A percentile compares a stretch with the other conserved stretches of the same genome.
phyloP scores from a whole-genome alignment of 2,797 vertebrate species.

The Alectoris magna region DNA sequence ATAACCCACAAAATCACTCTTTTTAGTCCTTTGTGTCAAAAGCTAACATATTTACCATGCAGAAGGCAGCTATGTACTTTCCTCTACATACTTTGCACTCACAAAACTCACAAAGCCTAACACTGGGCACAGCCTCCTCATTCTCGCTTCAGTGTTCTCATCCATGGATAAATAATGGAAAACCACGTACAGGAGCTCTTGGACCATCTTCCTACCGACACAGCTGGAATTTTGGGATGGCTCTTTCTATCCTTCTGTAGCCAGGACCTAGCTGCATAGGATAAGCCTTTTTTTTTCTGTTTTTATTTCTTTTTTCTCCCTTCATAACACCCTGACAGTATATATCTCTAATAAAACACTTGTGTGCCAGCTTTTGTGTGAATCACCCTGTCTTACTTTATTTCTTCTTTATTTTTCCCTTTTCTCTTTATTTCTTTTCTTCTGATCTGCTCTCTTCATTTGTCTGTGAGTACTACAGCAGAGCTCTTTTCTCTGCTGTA shows the following conservation, averaged over 20 bases:
- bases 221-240: not conserved
- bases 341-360: conserved; percentile 20
- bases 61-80: not conserved
- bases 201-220: not conserved
- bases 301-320: not conserved
- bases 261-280: not conserved
- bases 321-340: not conserved
- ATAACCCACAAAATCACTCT: not conserved
- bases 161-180: not conserved
- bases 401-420: not conserved
- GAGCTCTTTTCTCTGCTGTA: conserved; percentile 23
- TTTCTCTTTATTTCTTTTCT: conserved; percentile 20
- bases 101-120: not conserved
- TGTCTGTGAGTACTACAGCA: not conserved
- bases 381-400: not conserved
- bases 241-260: not conserved
- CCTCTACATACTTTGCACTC: not conserved
- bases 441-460: not conserved
- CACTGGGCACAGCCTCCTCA: not conserved
- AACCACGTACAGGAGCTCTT: not conserved
- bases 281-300: not conserved
- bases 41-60: not conserved
- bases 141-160: not conserved
- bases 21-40: not conserved
- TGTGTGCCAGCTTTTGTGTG: not conserved